Evolutionary conservation across 2,888 invertebrate genomes (phyloP), one percentile per base, ranked within the genome.

Genomic region (Megastigmus dorsalis): DNA sequence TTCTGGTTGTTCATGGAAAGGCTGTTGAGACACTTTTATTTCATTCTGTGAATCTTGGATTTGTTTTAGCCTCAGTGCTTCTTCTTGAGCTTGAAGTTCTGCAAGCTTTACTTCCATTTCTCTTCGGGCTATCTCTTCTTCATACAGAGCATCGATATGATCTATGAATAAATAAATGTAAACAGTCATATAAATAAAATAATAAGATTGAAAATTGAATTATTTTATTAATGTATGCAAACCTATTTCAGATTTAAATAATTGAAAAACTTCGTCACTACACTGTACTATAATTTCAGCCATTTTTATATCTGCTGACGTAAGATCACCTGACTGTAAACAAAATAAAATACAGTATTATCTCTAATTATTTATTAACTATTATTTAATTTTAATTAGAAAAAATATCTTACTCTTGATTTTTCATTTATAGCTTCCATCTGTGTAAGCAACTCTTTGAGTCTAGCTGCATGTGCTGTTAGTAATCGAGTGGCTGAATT

Each of bases 21-120:
- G 3, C 26, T 67, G 66, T 38, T 63, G 28, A 20, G 63, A 2
- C 23, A 10, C 38, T 45, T 59, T 50, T 30, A 15, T 28, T 30
- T 62, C 3, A 43, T 69, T 69, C 41, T 76, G 20, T 9, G 48
- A 18, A 43, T 62, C 63, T 73, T 78, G 79, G 38, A 62, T 70
- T 28, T 60, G 70, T 33, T 78, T 66, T 30, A 73, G 23, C 36
- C 70, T 43, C 10, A 74, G 41, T 9, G 74, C 72, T 77, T 82
- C 75, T 15, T 78, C 43, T 54, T 81, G 79, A 3, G 77, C 74
- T 68, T 80, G 77, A 26, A 78, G 52, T 62, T 84, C 90, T n/a
- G 92, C 91, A 79, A 90, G 89, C 79, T 89, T 89, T 0, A 91
- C 89, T 82, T 92, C 92, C 77, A 89, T 86, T 7, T 90, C 90